Evolutionary conservation across 2,113 vertebrate genomes (phyloP), one percentile per base, ranked within the genome.

Genomic region (Vidua chalybeata): DNA sequence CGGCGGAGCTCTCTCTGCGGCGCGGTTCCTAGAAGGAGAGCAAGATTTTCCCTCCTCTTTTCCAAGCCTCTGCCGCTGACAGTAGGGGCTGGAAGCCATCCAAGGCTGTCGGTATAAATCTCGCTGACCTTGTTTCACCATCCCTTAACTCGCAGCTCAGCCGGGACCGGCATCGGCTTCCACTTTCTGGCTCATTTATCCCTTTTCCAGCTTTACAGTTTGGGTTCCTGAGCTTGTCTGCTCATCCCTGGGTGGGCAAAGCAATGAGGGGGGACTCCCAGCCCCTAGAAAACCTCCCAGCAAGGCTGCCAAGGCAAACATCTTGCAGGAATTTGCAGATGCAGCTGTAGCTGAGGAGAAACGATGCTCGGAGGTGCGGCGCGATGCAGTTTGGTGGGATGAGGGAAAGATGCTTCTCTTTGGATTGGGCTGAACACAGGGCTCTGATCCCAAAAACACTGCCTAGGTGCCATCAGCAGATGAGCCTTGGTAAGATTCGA

Each of bases 81-180:
- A 69, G 89, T 59, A 80, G 78, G 83, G 67, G 82, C 78, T 97
- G 94, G 95, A 91, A 96, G 56, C 37, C 8, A 0, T 73, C 95
- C 96, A 96, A 52, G 52, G 67, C 79, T 85, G 91, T 91, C 46
- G 3, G 84, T 91, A 90, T 95, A 96, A 96, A 95, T 95, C 93
- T 93, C 51, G 0, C 82, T 94, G 91, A 96, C 94, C 93, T 95
- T 76, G 85, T 96, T 94, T 95, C 95, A 92, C 84, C 91, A 79
- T 56, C 56, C 87, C 64, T 84, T 46, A 24, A 69, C 71, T 94
- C 4, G 51, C 88, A 30, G 66, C 63, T 93, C 72, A 51, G 75
- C 71, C 7, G 2, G 71, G 20, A 74, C 5, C 0, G 16, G 78
- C 4, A 6, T 76, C 5, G 1, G 15, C 76, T 92, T 90, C 88